Base-by-base conservation (phyloP, 2,888 invertebrate genomes). In the Venusia cambrica region DNA sequence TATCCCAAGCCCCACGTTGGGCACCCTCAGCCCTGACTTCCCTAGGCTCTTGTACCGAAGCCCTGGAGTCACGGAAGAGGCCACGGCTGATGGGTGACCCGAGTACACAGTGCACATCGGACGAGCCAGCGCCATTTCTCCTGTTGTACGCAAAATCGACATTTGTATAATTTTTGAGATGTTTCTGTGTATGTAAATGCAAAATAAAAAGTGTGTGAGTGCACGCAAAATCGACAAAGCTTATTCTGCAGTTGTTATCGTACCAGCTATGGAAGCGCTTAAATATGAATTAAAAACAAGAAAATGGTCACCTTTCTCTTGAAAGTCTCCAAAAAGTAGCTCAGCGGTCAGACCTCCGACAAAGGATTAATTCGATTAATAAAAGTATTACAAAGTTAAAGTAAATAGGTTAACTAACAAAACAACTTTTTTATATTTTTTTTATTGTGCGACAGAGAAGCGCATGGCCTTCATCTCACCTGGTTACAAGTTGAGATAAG, bases 1-100 rank as follows among this genome's bases (percentile, higher is more conserved):
- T 41, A 97, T 94, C 38, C 97, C 97, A 60, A 98, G 90, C 49
- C 97, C 97, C 53, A 98, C 94, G 81, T 97, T 97, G 56, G 97
- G 97, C 44, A 98, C 97, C 50, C 97, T 90, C 46, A 98, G 90
- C 29, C 98, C 98, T 65, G 97, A 97, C 87, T 98, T 98, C 56
- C 98, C 98, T 54, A 98, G 90, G 85, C 97, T 97, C 74, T 97
- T 93, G 89, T 96, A 96, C 30, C 95, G 92, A 57, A 96, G 89
- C 22, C 95, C 95, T 27, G 95, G 95, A 55, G 95, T 93, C 44
- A 92, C 90, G 32, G 90, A 89, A 5, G 92, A 88, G 42, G 91
- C 89, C 67, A 91, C 90, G 28, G 90, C 90, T 42, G 90, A 88
- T 59, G 91, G 91, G 51, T 85, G 87, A 11, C 81, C 81, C 72